Conservation (phyloP, 2,888 invertebrate species). For the Mesorhabditis sp. region DNA sequence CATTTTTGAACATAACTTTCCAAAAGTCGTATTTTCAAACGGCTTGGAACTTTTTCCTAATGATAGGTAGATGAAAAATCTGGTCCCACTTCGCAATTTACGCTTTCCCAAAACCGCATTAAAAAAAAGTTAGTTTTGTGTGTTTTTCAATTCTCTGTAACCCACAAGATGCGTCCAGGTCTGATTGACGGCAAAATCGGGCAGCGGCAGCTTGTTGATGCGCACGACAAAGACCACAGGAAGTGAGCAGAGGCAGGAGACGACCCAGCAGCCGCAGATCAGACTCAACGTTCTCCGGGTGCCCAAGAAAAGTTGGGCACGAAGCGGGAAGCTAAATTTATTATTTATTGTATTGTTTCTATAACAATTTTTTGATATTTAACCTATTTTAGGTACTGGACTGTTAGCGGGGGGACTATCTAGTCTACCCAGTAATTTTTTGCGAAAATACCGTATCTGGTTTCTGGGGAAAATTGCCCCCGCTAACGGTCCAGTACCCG, state of each 20-base stretch:
- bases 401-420: too few species aligned
- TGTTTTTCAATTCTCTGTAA: not conserved
- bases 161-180: conserved; percentile 25
- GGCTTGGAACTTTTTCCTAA: not conserved
- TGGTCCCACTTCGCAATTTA: too few species aligned
- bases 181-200: conserved; percentile 27
- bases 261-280: conserved; percentile 47
- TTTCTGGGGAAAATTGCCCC: too few species aligned
- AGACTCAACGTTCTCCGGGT: conserved; percentile 45
- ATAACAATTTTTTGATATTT: not conserved
- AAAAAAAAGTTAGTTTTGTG: too few species aligned
- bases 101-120: too few species aligned
- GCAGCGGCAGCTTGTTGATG: conserved; percentile 42
- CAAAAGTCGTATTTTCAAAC: not conserved
- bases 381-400: too few species aligned
- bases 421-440: too few species aligned
- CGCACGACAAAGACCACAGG: conserved; percentile 44
- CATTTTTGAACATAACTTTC: conserved; percentile 3
- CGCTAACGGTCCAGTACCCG: not conserved
- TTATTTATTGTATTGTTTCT: not conserved
- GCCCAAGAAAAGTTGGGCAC: conserved; percentile 49
- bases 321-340: conserved; percentile 44
- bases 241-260: conserved; percentile 49
- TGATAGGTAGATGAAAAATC: too few species aligned
- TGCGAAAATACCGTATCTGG: too few species aligned